Evolutionary conservation across 2,797 vertebrate genomes (phyloP), one percentile per base, ranked within the genome.

Genomic region (Myiothlypis chrysogaster): DNA sequence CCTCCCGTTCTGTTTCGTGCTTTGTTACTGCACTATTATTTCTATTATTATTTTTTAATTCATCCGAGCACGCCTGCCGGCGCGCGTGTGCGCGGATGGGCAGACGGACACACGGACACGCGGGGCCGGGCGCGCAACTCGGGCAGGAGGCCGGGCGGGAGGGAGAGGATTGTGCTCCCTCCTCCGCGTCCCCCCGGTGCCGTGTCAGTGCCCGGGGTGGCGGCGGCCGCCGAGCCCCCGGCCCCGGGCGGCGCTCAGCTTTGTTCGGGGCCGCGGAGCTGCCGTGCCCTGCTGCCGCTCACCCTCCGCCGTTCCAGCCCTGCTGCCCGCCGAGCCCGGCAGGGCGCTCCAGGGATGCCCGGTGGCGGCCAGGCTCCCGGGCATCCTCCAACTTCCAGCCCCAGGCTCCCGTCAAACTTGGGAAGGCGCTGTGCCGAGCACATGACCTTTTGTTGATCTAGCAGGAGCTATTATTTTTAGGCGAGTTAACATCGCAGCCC

Each of bases 371-470:
- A 37, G 96, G 90, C 37, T 39, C 37, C 37, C 37, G 59, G 37
- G 59, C 59, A 60, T 39, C 57, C 27, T 95, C 34, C 90, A 91
- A 96, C 96, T 97, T 96, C 73, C 87, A 91, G 15, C 96, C 90
- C 83, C 96, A 5, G 93, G 87, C 92, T 96, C 94, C 95, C 78
- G 82, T 95, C 97, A 97, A 97, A 98, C 94, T 98, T 98, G 97
- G 96, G 95, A 94, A 97, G 94, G 96, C 93, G 87, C 96, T 97
- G 71, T 73, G 93, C 75, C 83, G 95, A 97, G 95, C 97, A 96
- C 97, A 97, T 97, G 97, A 98, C 94, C 97, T 97, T 98, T 97
- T 97, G 97, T 98, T 97, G 97, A 97, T 97, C 91, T 83, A 89
- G 94, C 71, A 68, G 78, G 90, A 93, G 70, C 60, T 71, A 53